phyloP scores from a whole-genome alignment of 2,888 invertebrate genomes.

The Eledona agricola region DNA sequence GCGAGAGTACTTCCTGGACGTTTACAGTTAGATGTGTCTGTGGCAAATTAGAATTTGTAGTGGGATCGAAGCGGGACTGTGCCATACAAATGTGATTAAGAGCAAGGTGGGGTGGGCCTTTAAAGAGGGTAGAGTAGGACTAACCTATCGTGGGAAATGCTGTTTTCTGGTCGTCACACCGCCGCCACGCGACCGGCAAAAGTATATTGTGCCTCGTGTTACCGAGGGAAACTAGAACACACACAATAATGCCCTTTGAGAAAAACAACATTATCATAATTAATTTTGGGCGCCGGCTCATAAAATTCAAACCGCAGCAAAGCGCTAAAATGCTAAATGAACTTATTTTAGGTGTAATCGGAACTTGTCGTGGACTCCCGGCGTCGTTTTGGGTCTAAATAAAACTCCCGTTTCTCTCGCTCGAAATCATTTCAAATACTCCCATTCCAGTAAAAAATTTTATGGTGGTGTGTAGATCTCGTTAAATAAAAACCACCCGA shows the following conservation, averaged over 20 bases:
- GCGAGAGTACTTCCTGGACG: too few species aligned
- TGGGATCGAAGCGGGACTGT: constrained; percentile 39
- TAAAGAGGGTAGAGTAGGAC: constrained; percentile 45
- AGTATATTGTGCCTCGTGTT: constrained; percentile 42
- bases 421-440: constrained; percentile 34
- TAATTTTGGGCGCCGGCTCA: constrained; percentile 10
- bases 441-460: constrained; percentile 25
- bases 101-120: constrained; percentile 47
- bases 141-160: constrained; percentile 55
- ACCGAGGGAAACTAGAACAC: constrained; percentile 33
- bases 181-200: constrained; percentile 52
- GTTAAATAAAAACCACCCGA: too few species aligned
- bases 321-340: constrained; percentile 26
- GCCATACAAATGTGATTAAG: constrained; percentile 48
- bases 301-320: constrained; percentile 8
- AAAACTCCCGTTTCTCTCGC: constrained; percentile 34
- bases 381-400: constrained; percentile 39
- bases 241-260: constrained; percentile 35
- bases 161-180: constrained; percentile 56
- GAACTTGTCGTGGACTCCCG: constrained; percentile 39
- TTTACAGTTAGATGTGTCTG: too few species aligned
- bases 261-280: constrained; percentile 36
- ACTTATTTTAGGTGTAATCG: constrained; percentile 44
- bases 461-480: constrained; percentile 43
- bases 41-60: too few species aligned